Conservation (phyloP, 1,140 invertebrate genomes). For the Drosophila nigromelanica region DNA sequence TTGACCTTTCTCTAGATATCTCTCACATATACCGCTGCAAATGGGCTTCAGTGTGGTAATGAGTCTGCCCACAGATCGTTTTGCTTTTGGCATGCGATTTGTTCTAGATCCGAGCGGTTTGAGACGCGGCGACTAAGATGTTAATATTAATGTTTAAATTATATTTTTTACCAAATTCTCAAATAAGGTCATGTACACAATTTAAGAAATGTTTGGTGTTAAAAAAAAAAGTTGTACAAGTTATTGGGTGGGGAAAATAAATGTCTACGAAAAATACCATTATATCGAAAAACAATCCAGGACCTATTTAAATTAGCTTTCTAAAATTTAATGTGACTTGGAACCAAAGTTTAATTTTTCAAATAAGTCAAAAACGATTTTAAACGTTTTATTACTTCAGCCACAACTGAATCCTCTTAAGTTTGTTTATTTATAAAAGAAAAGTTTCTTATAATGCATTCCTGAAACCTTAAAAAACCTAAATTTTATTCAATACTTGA, state of each 20-base stretch:
- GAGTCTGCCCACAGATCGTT: constrained; percentile 72
- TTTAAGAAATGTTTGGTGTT: constrained; percentile 21
- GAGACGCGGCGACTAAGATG: constrained; percentile 51
- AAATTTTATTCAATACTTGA: constrained; percentile 30
- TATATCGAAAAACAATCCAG: background rate
- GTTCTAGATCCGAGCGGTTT: constrained; percentile 71
- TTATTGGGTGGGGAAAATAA: background rate
- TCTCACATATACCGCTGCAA: constrained; percentile 59
- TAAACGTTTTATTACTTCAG: no score
- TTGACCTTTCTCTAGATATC: constrained; percentile 40
- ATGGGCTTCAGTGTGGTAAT: constrained; percentile 76
- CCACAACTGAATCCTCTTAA: no score
- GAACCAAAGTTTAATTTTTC: no score
- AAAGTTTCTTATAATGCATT: background rate
- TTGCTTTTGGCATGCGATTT: constrained; percentile 75
- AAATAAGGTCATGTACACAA: constrained; percentile 9
- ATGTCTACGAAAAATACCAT: no score
- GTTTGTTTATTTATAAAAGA: background rate
- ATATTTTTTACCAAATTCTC: constrained; percentile 57
- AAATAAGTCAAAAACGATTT: no score
- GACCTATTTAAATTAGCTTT: background rate
- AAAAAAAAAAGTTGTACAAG: background rate
- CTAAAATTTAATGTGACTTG: no score
- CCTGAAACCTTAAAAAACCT: constrained; percentile 1
- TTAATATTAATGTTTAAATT: constrained; percentile 25